phyloP scores from a whole-genome alignment of 2,797 vertebrate species.

The Loriculus beryllinus region DNA sequence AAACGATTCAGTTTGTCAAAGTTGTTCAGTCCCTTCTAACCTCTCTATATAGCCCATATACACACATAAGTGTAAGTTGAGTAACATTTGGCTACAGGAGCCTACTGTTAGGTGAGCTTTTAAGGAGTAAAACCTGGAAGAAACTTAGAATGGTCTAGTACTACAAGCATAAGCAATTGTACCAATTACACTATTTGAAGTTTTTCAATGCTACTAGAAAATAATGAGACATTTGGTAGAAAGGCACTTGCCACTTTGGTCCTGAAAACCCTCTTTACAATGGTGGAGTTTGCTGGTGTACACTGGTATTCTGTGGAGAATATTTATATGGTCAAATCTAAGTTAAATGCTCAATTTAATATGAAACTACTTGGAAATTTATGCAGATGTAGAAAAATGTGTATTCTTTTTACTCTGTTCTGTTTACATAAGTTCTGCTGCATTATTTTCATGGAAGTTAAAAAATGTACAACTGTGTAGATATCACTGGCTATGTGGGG shows the following conservation, averaged over 20 bases:
- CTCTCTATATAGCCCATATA: not conserved
- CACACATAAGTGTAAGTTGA: not conserved
- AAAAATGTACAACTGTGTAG: not conserved
- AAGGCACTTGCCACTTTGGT: not conserved
- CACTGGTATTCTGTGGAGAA: not conserved
- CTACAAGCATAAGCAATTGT: not conserved
- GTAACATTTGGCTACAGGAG: not conserved
- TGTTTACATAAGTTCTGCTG: not conserved
- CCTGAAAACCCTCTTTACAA: not conserved
- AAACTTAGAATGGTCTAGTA: not conserved
- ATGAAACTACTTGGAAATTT: not conserved
- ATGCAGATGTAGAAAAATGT: not conserved
- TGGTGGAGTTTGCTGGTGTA: not conserved
- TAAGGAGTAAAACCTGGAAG: not conserved
- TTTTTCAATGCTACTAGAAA: not conserved
- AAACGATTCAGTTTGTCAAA: not conserved
- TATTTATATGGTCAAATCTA: not conserved
- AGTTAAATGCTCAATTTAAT: not conserved
- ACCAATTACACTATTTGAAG: not conserved
- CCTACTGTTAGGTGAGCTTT: not conserved
- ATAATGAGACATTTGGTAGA: not conserved
- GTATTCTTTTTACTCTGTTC: not conserved
- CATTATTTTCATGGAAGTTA: not conserved
- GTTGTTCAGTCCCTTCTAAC: not conserved
- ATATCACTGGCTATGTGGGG: not conserved